Evolutionary conservation across 2,797 vertebrate genomes (phyloP).

Genomic region (Hypotaenidia philippensis): DNA sequence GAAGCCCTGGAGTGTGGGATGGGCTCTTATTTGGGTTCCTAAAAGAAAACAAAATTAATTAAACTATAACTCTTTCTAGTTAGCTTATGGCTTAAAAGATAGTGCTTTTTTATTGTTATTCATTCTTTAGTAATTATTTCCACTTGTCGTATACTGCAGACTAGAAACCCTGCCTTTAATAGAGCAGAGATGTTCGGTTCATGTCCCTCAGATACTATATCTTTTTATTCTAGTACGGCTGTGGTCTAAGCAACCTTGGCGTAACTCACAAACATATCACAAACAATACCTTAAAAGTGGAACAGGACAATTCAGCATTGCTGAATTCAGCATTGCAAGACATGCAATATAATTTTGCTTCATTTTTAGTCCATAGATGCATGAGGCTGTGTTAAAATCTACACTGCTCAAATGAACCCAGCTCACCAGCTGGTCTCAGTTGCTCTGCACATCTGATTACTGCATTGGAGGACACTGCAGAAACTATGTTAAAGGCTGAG

Average conservation of each 20-base stretch:
- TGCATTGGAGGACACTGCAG: background rate
- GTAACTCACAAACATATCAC: background rate
- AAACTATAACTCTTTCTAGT: slow-evolving; percentile 46
- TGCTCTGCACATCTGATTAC: background rate
- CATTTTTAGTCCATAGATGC: background rate
- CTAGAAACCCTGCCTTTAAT: slow-evolving; percentile 15
- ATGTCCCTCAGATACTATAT: background rate
- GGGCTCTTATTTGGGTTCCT: slow-evolving; percentile 20
- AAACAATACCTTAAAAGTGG: background rate
- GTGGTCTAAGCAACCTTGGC: background rate
- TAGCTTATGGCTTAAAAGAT: slow-evolving; percentile 48
- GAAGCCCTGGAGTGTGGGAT: slow-evolving; percentile 2
- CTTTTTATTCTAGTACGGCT: background rate
- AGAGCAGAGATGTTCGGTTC: background rate
- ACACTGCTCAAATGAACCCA: background rate
- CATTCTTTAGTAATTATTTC: slow-evolving; percentile 51
- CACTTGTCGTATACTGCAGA: background rate
- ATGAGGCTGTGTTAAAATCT: background rate
- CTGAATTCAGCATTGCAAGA: background rate
- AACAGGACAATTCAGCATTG: background rate
- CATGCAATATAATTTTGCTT: background rate
- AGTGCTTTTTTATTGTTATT: slow-evolving; percentile 38
- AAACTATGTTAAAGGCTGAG: background rate
- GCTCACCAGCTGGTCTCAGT: background rate
- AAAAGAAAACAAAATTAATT: slow-evolving; percentile 63